Evolutionary conservation across 2,113 vertebrate species (phyloP).

Genomic region (Perca flavescens): DNA sequence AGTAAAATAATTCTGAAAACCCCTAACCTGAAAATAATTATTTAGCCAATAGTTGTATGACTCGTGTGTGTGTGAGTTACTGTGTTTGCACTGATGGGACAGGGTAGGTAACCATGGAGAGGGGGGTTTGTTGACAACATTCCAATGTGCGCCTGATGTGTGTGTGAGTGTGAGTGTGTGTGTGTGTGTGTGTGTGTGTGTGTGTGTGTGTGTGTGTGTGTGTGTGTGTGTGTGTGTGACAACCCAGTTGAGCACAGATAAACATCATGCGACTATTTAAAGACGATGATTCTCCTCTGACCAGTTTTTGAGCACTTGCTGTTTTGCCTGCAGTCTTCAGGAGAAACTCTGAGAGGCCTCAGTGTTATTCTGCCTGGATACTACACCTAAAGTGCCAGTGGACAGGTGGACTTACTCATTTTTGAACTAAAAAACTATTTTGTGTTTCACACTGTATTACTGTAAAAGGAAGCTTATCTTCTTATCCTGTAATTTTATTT

Average conservation of each 20-base stretch:
- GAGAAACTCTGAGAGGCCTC: not conserved
- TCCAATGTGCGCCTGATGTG: conserved; percentile 21
- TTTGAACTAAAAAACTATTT: not conserved
- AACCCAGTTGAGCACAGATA: conserved; percentile 37
- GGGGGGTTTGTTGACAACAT: conserved; percentile 60
- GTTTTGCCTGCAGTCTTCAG: not conserved
- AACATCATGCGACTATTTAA: conserved; percentile 55
- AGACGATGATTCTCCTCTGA: conserved; percentile 31
- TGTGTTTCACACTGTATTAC: not conserved
- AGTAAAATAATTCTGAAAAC: not conserved
- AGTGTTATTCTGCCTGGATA: not conserved
- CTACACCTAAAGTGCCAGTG: not conserved
- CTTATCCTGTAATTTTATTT: not conserved
- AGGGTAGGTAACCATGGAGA: conserved; percentile 41
- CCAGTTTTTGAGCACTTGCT: not conserved
- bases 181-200: conserved; percentile 15
- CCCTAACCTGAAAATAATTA: conserved; percentile 2
- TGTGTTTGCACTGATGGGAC: conserved; percentile 21
- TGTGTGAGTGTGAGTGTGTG: conserved; percentile 11
- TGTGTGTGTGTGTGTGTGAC: conserved; percentile 17
- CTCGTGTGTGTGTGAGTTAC: not conserved
- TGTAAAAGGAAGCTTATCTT: not conserved
- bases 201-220: conserved; percentile 11
- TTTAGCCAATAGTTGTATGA: not conserved
- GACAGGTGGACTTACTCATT: not conserved